These are phyloP conservation scores for Mactromeris polynyma DNA, from an alignment of 2,888 invertebrate genomes.

Conservation along the genomic window DNA sequence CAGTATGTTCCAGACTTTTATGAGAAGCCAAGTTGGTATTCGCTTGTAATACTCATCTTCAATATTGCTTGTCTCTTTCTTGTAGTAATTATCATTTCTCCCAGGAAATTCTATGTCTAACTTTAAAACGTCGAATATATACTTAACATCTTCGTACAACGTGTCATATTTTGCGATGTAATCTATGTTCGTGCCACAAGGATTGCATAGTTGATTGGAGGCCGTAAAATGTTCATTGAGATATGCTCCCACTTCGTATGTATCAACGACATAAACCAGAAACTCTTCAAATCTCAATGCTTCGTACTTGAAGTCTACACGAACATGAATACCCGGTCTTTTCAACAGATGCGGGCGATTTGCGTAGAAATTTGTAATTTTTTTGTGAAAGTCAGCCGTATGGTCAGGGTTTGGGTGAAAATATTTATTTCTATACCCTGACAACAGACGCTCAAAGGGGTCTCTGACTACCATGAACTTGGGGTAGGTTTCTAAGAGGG, in stretches of 20 bases:
- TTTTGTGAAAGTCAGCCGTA: slow-evolving; percentile 24
- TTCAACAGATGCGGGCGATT: slow-evolving; percentile 77
- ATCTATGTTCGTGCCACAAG: slow-evolving; percentile 95
- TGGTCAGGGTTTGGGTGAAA: slow-evolving; percentile 67
- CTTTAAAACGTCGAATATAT: slow-evolving; percentile 74
- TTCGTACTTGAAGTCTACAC: slow-evolving; percentile 55
- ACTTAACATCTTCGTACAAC: slow-evolving; percentile 92
- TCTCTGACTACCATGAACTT: slow-evolving; percentile 95
- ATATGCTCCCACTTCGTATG: slow-evolving; percentile 77
- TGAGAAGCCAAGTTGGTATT: slow-evolving; percentile 89
- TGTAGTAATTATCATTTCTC: slow-evolving; percentile 83
- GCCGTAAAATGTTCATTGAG: slow-evolving; percentile 96
- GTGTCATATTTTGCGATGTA: slow-evolving; percentile 96
- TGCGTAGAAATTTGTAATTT: slow-evolving; percentile 27
- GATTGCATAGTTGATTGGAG: slow-evolving; percentile 93
- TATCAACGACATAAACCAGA: slow-evolving; percentile 91
- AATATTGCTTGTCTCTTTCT: slow-evolving; percentile 91
- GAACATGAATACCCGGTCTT: slow-evolving; percentile 69
- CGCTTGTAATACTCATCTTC: slow-evolving; percentile 92
- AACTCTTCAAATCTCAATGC: slow-evolving; percentile 53
- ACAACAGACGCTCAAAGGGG: slow-evolving; percentile 95
- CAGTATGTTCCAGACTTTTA: slow-evolving; percentile 88
- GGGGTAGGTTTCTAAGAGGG: slow-evolving; percentile 92
- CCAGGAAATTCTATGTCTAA: slow-evolving; percentile 80
- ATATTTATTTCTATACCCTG: slow-evolving; percentile 96